Evolutionary conservation across 2,113 vertebrate species (phyloP).

Genomic region (Pipa parva): DNA sequence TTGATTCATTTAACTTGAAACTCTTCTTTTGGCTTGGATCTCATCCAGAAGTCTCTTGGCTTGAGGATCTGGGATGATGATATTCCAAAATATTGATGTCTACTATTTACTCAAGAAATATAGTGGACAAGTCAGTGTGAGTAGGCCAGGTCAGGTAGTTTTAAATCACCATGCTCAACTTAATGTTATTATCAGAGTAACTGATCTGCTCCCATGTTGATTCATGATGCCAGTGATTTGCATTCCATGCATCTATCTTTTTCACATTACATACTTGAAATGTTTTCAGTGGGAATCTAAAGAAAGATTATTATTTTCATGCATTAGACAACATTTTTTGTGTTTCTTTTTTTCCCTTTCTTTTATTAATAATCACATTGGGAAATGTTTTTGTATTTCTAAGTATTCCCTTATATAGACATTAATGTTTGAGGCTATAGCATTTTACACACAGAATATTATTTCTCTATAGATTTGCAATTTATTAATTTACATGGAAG

Average conservation of each 20-base stretch:
- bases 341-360: not conserved
- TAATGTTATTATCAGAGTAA: constrained; percentile 15
- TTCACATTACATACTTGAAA: constrained; percentile 30
- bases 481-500: too few relatives aligned
- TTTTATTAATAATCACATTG: too few relatives aligned
- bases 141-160: constrained; percentile 26
- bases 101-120: constrained; percentile 41
- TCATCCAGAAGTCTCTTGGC: constrained; percentile 39
- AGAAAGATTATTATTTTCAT: not conserved
- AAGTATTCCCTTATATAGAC: too few relatives aligned
- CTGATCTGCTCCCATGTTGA: constrained; percentile 26
- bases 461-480: too few relatives aligned
- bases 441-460: too few relatives aligned
- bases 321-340: not conserved
- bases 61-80: constrained; percentile 7
- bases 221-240: constrained; percentile 11
- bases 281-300: constrained; percentile 31
- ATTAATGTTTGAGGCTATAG: too few relatives aligned
- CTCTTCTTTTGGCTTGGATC: constrained; percentile 46
- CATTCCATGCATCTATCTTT: constrained; percentile 11
- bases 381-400: too few relatives aligned
- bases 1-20: constrained; percentile 44
- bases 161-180: constrained; percentile 17
- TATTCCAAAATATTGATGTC: not conserved
- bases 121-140: constrained; percentile 9